Evolutionary conservation across 2,797 vertebrate genomes (phyloP), one percentile per base, ranked within the genome.

Genomic region (Myripristis murdjan): DNA sequence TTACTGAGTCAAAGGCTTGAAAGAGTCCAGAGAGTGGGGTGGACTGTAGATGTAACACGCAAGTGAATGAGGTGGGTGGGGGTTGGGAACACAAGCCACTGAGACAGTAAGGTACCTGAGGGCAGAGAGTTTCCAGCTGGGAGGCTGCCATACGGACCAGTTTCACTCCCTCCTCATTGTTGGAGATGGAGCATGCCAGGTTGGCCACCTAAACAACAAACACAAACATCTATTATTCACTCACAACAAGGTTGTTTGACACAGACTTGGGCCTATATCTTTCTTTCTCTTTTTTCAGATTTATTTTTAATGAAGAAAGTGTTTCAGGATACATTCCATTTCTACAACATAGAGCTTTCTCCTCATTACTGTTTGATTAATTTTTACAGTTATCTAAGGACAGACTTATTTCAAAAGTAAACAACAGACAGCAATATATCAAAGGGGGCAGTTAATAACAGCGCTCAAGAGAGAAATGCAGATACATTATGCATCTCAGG

Each of bases 141-240:
- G 96, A 97, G 43, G 98, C 98, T 48, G 98, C 99, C 97, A 99
- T 99, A 70, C 98, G 97, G 61, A 99, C 98, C 84, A 99, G 87
- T 77, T 99, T 99, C 73, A 99, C 98, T 22, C 98, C 98, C 91
- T 99, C 98, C 85, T 99, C 98, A 2, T 99, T 99, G 89, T 99
- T 99, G 20, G 98, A 99, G 91, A 99, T 99, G 60, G 98, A 99
- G 85, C 98, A 99, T 65, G 98, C 98, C 90, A 99, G 91, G 92
- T 99, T 99, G 84, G 98, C 98, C 77, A 99, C 98, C 98, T 99
- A 78, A 73, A 86, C 6, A 70, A 37, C 70, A 73, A 68, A 79
- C 7, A 85, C 26, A 56, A 6, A 56, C 16, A 83, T 41, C 12
- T 62, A 56, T 16, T 71, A 53, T 52, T 69, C 41, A 86, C 60